These are phyloP conservation scores for Tortricodes alternella DNA, from an alignment of 2,888 invertebrate genomes.

Conservation along the genomic window DNA sequence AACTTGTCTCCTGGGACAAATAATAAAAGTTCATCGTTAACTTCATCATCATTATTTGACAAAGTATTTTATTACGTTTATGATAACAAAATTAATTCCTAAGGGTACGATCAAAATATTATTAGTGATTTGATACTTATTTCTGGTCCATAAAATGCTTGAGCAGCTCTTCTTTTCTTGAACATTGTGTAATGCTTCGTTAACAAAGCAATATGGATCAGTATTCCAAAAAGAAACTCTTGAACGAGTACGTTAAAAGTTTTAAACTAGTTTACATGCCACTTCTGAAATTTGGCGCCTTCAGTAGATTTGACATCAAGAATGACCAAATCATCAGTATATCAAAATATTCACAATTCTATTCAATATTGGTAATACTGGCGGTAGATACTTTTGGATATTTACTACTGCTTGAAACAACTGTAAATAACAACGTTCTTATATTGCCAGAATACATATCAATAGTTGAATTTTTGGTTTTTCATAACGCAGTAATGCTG, in stretches of 20 bases:
- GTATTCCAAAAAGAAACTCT: neutral
- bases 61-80: too few relatives aligned
- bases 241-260: constrained; percentile 14
- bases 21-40: too few relatives aligned
- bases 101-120: neutral
- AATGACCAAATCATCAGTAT: constrained; percentile 46
- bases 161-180: too few relatives aligned
- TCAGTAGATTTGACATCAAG: constrained; percentile 50
- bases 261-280: constrained; percentile 30
- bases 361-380: constrained; percentile 41
- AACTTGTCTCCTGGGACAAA: too few relatives aligned
- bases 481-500: constrained; percentile 44
- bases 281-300: constrained; percentile 46
- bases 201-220: neutral
- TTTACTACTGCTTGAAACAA: constrained; percentile 43
- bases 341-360: constrained; percentile 38
- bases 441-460: constrained; percentile 48
- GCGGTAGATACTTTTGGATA: constrained; percentile 37
- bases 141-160: too few relatives aligned
- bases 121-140: too few relatives aligned
- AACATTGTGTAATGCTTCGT: too few relatives aligned
- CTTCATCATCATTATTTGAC: too few relatives aligned
- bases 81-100: neutral
- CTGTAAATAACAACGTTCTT: constrained; percentile 39
- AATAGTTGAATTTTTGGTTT: constrained; percentile 43